phyloP scores from a whole-genome alignment of 2,113 vertebrate species.

The Smithornis capensis region DNA sequence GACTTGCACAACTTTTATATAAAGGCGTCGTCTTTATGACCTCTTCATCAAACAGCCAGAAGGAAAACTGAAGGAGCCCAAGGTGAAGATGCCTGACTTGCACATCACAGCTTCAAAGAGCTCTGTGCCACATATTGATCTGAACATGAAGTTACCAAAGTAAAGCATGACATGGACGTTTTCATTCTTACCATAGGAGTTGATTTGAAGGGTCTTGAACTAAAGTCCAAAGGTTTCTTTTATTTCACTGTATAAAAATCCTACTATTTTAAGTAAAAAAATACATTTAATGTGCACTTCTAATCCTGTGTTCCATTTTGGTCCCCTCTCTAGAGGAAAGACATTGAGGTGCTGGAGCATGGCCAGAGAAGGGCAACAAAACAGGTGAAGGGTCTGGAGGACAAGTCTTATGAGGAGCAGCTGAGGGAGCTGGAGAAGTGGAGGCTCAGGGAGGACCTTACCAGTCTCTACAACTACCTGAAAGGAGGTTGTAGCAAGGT shows the following conservation, averaged over 20 bases:
- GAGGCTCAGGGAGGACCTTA: neutral
- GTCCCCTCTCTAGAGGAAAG: neutral
- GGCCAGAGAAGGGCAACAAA: neutral
- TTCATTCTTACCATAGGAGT: neutral
- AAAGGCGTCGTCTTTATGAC: neutral
- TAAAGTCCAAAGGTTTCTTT: neutral
- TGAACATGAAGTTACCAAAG: conserved; percentile 2
- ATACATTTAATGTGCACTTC: neutral
- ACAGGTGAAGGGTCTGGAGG: neutral
- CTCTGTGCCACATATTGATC: conserved; percentile 13
- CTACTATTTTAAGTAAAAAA: neutral
- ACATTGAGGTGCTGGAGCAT: neutral
- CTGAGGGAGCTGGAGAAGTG: neutral
- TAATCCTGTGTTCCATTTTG: neutral
- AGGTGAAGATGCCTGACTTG: neutral
- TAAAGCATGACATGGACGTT: neutral
- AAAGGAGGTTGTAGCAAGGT: neutral
- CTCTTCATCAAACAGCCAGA: conserved; percentile 10
- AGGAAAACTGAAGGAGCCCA: conserved; percentile 4
- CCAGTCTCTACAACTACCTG: too few relatives aligned
- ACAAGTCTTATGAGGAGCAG: neutral
- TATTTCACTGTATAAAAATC: neutral
- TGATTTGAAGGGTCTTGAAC: neutral
- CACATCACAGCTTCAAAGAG: neutral
- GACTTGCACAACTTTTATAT: neutral